These are phyloP conservation scores for Marisa cornuarietis DNA, from an alignment of 1,140 invertebrate genomes.

Conservation along the genomic window DNA sequence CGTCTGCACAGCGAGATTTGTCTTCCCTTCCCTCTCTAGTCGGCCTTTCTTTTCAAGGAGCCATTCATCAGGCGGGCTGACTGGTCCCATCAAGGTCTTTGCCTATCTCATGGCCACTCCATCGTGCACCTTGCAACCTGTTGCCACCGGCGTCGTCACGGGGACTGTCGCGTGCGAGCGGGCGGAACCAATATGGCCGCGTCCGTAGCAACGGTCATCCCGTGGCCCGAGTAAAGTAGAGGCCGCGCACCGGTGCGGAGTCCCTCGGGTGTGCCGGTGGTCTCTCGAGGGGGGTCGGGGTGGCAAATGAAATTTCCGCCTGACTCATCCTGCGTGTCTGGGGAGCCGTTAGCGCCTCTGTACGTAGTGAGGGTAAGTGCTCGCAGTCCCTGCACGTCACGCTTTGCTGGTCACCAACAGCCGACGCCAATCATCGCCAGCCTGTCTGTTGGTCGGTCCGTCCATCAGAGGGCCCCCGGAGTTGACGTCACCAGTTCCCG, in stretches of 20 bases:
- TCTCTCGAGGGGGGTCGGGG: not conserved
- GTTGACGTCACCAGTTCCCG: not conserved
- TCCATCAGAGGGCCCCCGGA: not conserved
- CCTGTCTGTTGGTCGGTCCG: not conserved
- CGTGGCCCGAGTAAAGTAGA: not conserved
- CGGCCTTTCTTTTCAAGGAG: not conserved
- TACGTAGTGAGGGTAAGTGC: not conserved
- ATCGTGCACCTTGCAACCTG: too few relatives aligned
- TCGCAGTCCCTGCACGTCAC: not conserved
- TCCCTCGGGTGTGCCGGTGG: not conserved
- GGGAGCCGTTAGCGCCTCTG: not conserved
- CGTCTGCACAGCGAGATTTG: not conserved
- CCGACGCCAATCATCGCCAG: not conserved
- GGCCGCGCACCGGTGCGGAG: not conserved
- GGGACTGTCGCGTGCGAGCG: too few relatives aligned
- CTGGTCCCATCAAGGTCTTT: not conserved
- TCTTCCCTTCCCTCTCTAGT: slow-evolving; percentile 1
- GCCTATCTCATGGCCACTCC: not conserved
- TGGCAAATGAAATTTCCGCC: not conserved
- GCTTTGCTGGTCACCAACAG: not conserved
- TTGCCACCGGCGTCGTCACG: too few relatives aligned
- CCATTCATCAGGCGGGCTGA: too few relatives aligned
- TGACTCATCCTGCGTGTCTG: not conserved
- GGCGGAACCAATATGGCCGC: too few relatives aligned
- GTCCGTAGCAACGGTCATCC: too few relatives aligned